Evolutionary conservation across 2,113 vertebrate genomes (phyloP).

Genomic region (Willisornis vidua): DNA sequence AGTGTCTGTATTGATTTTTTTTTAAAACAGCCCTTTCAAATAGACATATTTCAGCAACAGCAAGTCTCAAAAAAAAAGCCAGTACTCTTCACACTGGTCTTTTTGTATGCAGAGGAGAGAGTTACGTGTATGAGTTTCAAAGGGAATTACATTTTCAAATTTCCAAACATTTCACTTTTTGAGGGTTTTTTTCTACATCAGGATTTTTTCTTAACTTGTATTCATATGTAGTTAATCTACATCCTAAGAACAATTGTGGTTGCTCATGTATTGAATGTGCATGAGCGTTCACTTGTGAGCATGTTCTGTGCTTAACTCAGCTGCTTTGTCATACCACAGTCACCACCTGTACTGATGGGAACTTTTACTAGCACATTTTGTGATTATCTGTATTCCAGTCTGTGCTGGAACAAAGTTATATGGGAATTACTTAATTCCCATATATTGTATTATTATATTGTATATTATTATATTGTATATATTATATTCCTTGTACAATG

Average conservation of each 20-base stretch:
- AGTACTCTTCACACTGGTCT: background rate
- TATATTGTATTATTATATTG: too few species aligned
- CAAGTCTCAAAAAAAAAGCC: background rate
- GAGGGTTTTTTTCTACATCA: background rate
- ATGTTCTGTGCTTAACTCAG: background rate
- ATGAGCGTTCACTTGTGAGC: background rate
- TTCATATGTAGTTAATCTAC: background rate
- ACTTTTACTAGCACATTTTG: background rate
- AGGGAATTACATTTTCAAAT: background rate
- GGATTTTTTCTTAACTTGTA: background rate
- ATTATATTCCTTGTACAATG: background rate
- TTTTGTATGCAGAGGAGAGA: background rate
- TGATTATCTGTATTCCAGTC: background rate
- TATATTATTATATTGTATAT: too few species aligned
- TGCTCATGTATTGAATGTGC: background rate
- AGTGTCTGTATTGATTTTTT: background rate
- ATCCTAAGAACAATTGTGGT: background rate
- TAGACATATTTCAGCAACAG: background rate
- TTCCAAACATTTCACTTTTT: constrained; percentile 19
- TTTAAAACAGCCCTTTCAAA: background rate
- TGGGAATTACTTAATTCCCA: background rate
- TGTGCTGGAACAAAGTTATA: background rate
- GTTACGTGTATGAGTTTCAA: background rate
- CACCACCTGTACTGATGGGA: fast-evolving
- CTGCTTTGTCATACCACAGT: background rate